These are phyloP conservation scores for Rousettus madagascariensis DNA, from an alignment of 2,797 vertebrate species.

Conservation along the genomic window DNA sequence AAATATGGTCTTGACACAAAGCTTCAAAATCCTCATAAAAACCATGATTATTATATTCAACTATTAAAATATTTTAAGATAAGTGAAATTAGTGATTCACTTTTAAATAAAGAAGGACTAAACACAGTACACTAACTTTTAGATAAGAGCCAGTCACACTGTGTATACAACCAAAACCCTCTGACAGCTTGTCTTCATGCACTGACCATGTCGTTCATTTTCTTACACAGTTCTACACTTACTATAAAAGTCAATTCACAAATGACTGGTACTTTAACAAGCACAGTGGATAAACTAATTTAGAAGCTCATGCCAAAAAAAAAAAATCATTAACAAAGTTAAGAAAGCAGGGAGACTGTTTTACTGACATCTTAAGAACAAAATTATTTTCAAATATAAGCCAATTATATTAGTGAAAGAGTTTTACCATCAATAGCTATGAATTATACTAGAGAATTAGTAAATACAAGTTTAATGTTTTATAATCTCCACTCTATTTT, in stretches of 20 bases:
- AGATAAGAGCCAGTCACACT: conserved; percentile 70
- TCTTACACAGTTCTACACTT: conserved; percentile 53
- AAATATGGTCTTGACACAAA: conserved; percentile 83
- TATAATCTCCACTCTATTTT: conserved; percentile 57
- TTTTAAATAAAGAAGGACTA: conserved; percentile 79
- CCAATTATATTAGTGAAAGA: conserved; percentile 73
- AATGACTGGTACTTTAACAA: conserved; percentile 78
- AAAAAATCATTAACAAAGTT: conserved; percentile 68
- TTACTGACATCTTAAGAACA: conserved; percentile 62
- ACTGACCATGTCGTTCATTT: conserved; percentile 60
- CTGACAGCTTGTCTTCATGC: conserved; percentile 60
- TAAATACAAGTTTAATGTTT: conserved; percentile 58
- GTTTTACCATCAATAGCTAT: conserved; percentile 54
- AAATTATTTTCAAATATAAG: conserved; percentile 75
- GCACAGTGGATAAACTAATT: conserved; percentile 68
- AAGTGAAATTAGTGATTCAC: conserved; percentile 82
- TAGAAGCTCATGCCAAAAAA: conserved; percentile 77
- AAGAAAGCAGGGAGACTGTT: conserved; percentile 75
- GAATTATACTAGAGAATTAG: conserved; percentile 65
- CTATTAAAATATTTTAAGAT: conserved; percentile 86
- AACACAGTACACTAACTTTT: conserved; percentile 70
- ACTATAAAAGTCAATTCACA: conserved; percentile 70
- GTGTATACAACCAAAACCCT: conserved; percentile 62
- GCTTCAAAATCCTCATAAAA: conserved; percentile 83
- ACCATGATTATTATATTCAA: conserved; percentile 82